Percentiles rank a stretch among this genome's conserved stretches.
phyloP scores from a whole-genome alignment of 2,888 invertebrate species.

The Nemotelus pantherinus region DNA sequence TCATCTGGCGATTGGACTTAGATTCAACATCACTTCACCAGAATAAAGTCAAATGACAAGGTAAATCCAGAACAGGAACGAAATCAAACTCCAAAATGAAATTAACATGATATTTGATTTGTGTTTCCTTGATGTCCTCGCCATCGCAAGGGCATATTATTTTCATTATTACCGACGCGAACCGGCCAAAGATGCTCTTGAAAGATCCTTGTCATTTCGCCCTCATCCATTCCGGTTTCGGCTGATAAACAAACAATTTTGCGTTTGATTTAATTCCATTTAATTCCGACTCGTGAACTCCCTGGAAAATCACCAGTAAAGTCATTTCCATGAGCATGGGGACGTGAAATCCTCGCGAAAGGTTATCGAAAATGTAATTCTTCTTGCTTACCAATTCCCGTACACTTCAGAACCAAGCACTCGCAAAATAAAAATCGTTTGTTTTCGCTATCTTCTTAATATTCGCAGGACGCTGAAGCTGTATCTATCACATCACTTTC shows the following conservation, averaged over 20 bases:
- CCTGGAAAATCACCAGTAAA: constrained; percentile 2
- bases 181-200: not conserved
- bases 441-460: not conserved
- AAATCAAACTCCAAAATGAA: constrained; percentile 37
- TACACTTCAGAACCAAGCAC: not conserved
- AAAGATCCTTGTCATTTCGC: not conserved
- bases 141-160: constrained; percentile 3
- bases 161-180: not conserved
- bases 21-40: not conserved
- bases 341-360: not conserved
- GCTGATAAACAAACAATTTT: constrained; percentile 52
- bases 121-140: constrained; percentile 49
- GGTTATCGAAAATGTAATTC: not conserved
- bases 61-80: not conserved
- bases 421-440: not conserved
- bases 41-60: not conserved
- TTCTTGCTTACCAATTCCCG: constrained; percentile 2
- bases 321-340: not conserved
- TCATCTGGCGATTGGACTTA: constrained; percentile 29
- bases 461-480: not conserved
- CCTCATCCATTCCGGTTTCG: not conserved
- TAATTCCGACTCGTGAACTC: constrained; percentile 38
- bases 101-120: constrained; percentile 52
- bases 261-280: constrained; percentile 52
- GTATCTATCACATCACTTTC: constrained; percentile 30